These are phyloP conservation scores for Corythoichthys intestinalis DNA, from an alignment of 2,113 vertebrate species.

Conservation along the genomic window DNA sequence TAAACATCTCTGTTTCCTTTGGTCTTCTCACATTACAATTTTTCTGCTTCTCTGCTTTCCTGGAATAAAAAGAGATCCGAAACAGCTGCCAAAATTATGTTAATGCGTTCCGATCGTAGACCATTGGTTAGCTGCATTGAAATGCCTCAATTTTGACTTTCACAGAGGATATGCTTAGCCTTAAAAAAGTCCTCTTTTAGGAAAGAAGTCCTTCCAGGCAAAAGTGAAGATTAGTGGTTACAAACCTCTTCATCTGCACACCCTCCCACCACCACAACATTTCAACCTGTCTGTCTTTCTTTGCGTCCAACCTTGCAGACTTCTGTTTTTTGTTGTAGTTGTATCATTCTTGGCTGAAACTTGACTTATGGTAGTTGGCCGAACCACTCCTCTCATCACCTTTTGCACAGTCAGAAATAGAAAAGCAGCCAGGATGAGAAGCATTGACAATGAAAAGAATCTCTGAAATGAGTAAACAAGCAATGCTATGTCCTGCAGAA, in stretches of 20 bases:
- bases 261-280: slow-evolving; percentile 11
- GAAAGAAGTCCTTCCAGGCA: slow-evolving; percentile 41
- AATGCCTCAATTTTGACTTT: slow-evolving; percentile 27
- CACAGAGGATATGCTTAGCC: slow-evolving; percentile 21
- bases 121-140: slow-evolving; percentile 24
- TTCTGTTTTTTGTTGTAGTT: slow-evolving; percentile 13
- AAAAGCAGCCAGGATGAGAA: slow-evolving; percentile 40
- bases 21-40: slow-evolving; percentile 22
- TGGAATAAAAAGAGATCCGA: slow-evolving; percentile 59
- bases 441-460: slow-evolving; percentile 34
- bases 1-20: neutral
- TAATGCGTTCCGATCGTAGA: slow-evolving; percentile 40
- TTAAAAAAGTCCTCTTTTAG: slow-evolving; percentile 30
- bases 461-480: slow-evolving; percentile 37
- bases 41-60: slow-evolving; percentile 14
- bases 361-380: slow-evolving; percentile 39
- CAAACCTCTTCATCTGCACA: slow-evolving; percentile 37
- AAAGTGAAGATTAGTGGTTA: slow-evolving; percentile 38
- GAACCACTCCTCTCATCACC: slow-evolving; percentile 40
- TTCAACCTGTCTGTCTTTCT: slow-evolving; percentile 12
- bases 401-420: slow-evolving; percentile 25
- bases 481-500: neutral
- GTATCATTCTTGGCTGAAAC: slow-evolving; percentile 27
- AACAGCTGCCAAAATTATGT: slow-evolving; percentile 67
- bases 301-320: neutral